Evolutionary conservation across 2,113 vertebrate genomes (phyloP).

Genomic region (Prunella himalayana): DNA sequence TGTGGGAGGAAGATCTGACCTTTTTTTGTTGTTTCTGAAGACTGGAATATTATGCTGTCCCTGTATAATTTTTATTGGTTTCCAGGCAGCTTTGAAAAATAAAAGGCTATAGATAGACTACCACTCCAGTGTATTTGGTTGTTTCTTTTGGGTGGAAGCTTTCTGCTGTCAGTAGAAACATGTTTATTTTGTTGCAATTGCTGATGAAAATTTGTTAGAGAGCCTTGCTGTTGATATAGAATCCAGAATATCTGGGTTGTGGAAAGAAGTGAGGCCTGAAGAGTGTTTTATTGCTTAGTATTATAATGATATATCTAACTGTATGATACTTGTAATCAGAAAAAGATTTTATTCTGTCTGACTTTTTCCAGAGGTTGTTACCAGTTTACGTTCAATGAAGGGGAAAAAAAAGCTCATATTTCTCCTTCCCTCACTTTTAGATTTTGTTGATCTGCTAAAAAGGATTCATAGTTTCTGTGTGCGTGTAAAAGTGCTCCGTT

Average conservation of each 20-base stretch:
- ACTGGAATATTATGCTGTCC: neutral
- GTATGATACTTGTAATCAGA: neutral
- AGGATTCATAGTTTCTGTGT: neutral
- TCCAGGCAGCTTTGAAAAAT: neutral
- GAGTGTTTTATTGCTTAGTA: neutral
- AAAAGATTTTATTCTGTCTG: neutral
- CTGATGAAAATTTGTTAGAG: neutral
- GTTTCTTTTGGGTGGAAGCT: neutral
- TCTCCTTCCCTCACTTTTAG: neutral
- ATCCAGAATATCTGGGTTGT: neutral
- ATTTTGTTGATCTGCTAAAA: neutral
- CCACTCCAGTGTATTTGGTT: neutral
- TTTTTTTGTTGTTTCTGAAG: neutral
- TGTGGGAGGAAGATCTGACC: neutral
- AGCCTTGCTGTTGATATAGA: neutral
- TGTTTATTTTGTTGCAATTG: neutral
- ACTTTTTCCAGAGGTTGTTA: neutral
- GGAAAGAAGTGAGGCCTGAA: neutral
- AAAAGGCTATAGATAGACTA: neutral
- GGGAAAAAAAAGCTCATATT: neutral
- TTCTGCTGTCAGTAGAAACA: neutral
- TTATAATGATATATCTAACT: neutral
- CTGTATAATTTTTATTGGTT: neutral
- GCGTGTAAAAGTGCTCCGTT: fast-evolving
- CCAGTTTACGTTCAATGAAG: neutral